A percentile compares a stretch with the other conserved stretches of the same genome.
Evolutionary conservation across 2,888 invertebrate genomes (phyloP).

Genomic region (Diadegma fenestrale): DNA sequence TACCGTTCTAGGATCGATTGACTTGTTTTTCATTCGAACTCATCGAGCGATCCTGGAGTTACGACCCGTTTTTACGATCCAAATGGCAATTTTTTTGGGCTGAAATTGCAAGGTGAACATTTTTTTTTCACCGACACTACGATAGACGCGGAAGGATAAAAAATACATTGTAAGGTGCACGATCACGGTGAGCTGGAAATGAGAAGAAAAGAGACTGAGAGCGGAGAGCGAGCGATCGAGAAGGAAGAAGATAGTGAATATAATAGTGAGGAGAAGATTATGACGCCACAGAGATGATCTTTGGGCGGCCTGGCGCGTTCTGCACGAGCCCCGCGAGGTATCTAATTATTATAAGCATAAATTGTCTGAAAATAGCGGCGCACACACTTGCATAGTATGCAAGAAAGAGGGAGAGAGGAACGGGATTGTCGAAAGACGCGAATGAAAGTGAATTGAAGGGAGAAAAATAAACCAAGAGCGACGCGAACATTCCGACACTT

Average conservation of each 20-base stretch:
- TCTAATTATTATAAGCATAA: slow-evolving; percentile 69
- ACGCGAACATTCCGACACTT: slow-evolving; percentile 20
- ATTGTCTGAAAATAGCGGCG: slow-evolving; percentile 65
- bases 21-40: not conserved
- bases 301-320: slow-evolving; percentile 56
- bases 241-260: slow-evolving; percentile 6
- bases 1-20: no score
- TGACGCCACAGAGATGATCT: slow-evolving; percentile 53
- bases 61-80: not conserved
- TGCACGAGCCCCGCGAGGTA: slow-evolving; percentile 63
- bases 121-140: not conserved
- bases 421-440: slow-evolving; percentile 36
- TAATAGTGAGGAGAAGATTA: slow-evolving; percentile 52
- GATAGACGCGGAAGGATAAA: not conserved
- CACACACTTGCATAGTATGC: slow-evolving; percentile 27
- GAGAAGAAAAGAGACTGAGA: not conserved
- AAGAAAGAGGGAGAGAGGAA: slow-evolving; percentile 5
- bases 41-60: not conserved
- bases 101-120: not conserved
- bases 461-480: slow-evolving; percentile 32
- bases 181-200: not conserved
- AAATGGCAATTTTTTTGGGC: not conserved
- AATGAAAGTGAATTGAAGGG: slow-evolving; percentile 46
- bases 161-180: slow-evolving; percentile 11
- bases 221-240: no score